These are phyloP conservation scores for Colostygia pectinataria DNA, from an alignment of 2,888 invertebrate genomes.

Conservation along the genomic window DNA sequence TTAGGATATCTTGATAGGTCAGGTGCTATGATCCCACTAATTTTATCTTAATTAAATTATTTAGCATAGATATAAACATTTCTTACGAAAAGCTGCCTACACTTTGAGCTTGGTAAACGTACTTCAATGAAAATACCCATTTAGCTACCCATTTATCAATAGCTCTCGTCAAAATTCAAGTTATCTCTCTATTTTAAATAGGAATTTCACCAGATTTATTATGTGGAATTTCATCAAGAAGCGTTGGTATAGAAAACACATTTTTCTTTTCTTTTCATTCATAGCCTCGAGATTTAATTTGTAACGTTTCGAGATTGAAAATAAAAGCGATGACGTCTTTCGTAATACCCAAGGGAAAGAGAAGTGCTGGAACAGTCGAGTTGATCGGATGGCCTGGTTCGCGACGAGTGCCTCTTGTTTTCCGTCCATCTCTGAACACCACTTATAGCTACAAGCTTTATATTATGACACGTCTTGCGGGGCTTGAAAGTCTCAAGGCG, in stretches of 20 bases:
- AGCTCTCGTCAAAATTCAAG: too few relatives aligned
- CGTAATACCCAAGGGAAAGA: conserved; percentile 31
- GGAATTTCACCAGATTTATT: neutral
- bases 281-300: conserved; percentile 15
- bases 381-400: conserved; percentile 63
- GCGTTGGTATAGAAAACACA: conserved; percentile 3
- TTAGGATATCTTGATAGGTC: conserved; percentile 14
- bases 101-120: too few relatives aligned
- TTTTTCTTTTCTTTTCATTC: conserved; percentile 4
- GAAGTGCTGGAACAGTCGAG: conserved; percentile 41
- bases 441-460: conserved; percentile 47
- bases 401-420: conserved; percentile 49
- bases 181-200: neutral
- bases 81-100: too few relatives aligned
- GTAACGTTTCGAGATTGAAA: conserved; percentile 14
- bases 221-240: neutral
- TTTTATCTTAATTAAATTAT: conserved; percentile 3
- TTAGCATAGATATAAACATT: too few relatives aligned
- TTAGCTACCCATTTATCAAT: too few relatives aligned
- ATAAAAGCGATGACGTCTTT: conserved; percentile 25
- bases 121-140: too few relatives aligned
- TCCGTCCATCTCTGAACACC: conserved; percentile 41
- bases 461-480: conserved; percentile 51
- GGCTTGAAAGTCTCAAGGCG: conserved; percentile 39
- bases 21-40: conserved; percentile 16